A percentile compares a stretch with the other conserved stretches of the same genome.
Conservation (phyloP, 2,113 vertebrate species). For the Dicrurus megarhynchus region DNA sequence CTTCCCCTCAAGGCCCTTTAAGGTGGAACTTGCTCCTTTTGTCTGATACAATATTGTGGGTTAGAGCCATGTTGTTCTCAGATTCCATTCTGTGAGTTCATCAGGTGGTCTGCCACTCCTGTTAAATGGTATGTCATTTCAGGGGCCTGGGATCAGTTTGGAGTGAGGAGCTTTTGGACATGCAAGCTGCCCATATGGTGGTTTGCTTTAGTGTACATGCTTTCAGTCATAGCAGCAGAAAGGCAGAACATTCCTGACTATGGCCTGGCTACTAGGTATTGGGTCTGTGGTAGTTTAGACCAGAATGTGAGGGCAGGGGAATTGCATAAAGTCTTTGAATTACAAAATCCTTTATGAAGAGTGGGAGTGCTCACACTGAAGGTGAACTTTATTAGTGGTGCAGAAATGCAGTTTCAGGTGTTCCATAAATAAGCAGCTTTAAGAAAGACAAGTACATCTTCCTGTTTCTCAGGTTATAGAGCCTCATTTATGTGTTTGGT, state of each 20-base stretch:
- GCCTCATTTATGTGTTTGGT: neutral
- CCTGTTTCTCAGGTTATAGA: neutral
- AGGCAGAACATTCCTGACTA: fast-evolving
- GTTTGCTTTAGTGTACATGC: neutral
- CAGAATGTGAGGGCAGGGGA: neutral
- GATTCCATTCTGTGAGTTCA: neutral
- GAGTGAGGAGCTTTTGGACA: neutral
- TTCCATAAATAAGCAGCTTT: neutral
- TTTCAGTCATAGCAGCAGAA: neutral
- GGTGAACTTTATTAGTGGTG: neutral
- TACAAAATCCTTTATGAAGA: neutral
- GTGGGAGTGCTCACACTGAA: neutral
- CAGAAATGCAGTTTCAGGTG: neutral
- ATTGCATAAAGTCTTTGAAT: neutral
- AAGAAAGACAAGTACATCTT: neutral
- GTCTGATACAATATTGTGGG: neutral
- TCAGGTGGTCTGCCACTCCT: neutral
- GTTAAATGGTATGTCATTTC: neutral
- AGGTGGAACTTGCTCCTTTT: neutral
- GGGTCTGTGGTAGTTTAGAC: neutral
- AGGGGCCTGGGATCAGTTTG: neutral
- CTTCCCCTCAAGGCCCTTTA: neutral
- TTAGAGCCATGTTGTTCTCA: neutral
- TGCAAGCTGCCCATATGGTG: fast-evolving
- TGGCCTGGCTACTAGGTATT: neutral